A percentile compares a stretch with the other conserved stretches of the same genome.
phyloP scores from a whole-genome alignment of 2,113 vertebrate species.

The Eublepharis macularius region DNA sequence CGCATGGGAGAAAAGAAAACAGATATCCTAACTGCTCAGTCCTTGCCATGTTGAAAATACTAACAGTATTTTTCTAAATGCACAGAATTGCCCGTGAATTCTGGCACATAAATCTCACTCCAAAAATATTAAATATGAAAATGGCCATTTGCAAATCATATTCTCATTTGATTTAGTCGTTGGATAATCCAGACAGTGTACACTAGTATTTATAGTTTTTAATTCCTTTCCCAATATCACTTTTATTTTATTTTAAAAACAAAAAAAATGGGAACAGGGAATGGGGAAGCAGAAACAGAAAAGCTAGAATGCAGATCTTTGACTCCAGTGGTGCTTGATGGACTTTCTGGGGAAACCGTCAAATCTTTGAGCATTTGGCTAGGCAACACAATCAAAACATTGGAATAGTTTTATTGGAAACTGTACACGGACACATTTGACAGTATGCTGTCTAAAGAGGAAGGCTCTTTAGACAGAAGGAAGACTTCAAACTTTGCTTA shows the following conservation, averaged over 20 bases:
- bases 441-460: too few species aligned
- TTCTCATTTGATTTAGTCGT: neutral
- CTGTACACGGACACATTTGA: too few species aligned
- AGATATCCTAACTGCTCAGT: neutral
- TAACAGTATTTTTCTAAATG: neutral
- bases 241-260: neutral
- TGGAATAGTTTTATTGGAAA: too few species aligned
- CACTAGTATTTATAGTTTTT: neutral
- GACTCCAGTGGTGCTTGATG: too few species aligned
- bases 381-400: too few species aligned
- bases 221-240: neutral
- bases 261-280: neutral
- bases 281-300: neutral
- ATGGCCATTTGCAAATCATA: neutral
- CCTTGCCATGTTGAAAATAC: neutral
- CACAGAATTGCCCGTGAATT: neutral
- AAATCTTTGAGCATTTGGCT: too few species aligned
- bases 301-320: neutral
- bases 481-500: too few species aligned
- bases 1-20: neutral
- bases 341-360: too few species aligned
- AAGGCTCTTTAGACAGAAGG: too few species aligned
- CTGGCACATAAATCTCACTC: neutral
- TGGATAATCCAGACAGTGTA: neutral
- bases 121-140: neutral